Evolutionary conservation across 2,797 vertebrate genomes (phyloP).

Genomic region (Borostomias antarcticus): DNA sequence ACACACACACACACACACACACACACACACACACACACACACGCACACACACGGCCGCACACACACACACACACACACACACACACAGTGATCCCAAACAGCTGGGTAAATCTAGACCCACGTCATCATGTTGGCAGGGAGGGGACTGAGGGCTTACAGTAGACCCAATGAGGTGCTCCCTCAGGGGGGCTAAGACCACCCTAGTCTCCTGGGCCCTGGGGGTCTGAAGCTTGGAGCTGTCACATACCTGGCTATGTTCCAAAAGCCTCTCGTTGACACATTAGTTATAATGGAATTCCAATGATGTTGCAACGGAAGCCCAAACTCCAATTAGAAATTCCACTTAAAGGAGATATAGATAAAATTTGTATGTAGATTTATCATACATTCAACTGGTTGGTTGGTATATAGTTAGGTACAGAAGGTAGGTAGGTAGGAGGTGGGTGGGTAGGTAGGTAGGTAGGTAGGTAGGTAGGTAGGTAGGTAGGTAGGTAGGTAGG

Average conservation of each 20-base stretch:
- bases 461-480: too few relatives aligned
- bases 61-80: conserved; percentile 10
- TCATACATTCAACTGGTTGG: too few relatives aligned
- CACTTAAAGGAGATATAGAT: too few relatives aligned
- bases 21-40: conserved; percentile 14
- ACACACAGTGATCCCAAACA: conserved; percentile 51
- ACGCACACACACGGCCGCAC: not conserved
- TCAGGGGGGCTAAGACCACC: conserved; percentile 33
- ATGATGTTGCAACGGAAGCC: too few relatives aligned
- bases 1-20: conserved; percentile 2
- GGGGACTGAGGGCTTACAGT: conserved; percentile 33
- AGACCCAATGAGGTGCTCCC: conserved; percentile 45
- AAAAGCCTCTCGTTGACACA: not conserved
- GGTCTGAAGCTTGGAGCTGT: conserved; percentile 24
- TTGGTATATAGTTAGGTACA: too few relatives aligned
- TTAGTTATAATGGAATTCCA: too few relatives aligned
- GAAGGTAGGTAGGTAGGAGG: too few relatives aligned
- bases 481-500: too few relatives aligned
- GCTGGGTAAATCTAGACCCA: conserved; percentile 61
- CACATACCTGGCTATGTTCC: conserved; percentile 19
- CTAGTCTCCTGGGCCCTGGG: conserved; percentile 9
- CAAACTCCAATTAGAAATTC: too few relatives aligned
- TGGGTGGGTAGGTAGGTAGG: too few relatives aligned
- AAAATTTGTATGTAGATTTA: too few relatives aligned
- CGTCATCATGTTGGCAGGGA: conserved; percentile 37